Base-by-base conservation (phyloP, 1,140 invertebrate species). In the Orchesella cincta region DNA sequence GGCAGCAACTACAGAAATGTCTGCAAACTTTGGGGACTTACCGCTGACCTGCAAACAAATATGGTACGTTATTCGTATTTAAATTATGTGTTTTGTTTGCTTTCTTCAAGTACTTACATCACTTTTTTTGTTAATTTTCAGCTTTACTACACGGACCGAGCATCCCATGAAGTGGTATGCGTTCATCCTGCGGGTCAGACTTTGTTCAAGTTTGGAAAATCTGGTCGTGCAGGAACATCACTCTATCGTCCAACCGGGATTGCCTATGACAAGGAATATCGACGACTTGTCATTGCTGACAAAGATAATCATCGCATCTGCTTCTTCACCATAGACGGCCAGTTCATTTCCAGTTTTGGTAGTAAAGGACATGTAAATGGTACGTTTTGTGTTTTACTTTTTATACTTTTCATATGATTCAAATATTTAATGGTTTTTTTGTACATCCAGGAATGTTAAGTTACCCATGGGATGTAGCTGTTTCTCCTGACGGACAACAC, bases 281-380 rank as follows among this genome's bases (percentile, higher is more conserved):
- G 92, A 73, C 89, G 93, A 36, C 93, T 98, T 70, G 90, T 97
- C 78, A 94, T 98, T 16, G 93, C 94, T 20, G 97, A 98, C 83
- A 98, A 98, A 85, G 97, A 97, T 84, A 98, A 98, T 86, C 96
- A 98, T 85, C 90, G 96, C 64, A 91, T 98, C 72, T 95, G 97
- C 84, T 89, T 96, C 54, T 93, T 97, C 80, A 57, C 54, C 3
- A 18, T 57, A 23, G 54, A 57, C 54, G 54, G 54, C 5, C 14
- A 57, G 26, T 57, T 57, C 23, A 57, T 57, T 26, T 16, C n/a
- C 12, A n/a, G 14, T 5, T 57, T 57, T 57, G 54, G 54, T 57
- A 14, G 26, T n/a, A 12, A 23, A 14, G 54, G 54, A 14, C 54
- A 57, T 26, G 8, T 18, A 14, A 57, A 57, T 26, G 54, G 54